Base-by-base conservation (phyloP, 1,140 invertebrate genomes). In the Drosophila mojavensis region DNA sequence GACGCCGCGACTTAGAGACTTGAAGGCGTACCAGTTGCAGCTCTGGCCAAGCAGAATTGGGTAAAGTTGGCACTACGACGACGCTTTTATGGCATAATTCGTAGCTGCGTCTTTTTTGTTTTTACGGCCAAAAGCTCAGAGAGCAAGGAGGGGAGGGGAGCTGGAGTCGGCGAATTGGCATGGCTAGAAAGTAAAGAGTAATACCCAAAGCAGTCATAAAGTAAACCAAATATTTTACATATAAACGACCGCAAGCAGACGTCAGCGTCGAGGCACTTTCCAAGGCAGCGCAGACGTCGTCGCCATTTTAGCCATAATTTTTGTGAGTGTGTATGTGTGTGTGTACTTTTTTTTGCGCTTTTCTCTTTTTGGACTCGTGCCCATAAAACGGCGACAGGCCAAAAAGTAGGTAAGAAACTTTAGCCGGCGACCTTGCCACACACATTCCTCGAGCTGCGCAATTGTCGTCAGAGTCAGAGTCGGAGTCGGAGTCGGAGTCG, bases 171-270 rank as follows among this genome's bases (percentile, higher is more conserved):
- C 48, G 79, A 88, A 86, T 86, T 86, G 82, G 83, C 83, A 88
- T 67, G 56, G 83, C 79, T 82, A 78, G 79, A 88, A 88, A 84
- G 84, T 89, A 84, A 89, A 81, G 80, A 89, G 84, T 89, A 89
- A 89, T 84, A 84, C 84, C 84, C 84, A 89, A 67, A 89, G 84
- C 84, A 89, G 84, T 83, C 84, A 81, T 89, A 89, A 89, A 89
- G 77, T 84, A 89, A 89, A 80, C 83, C 79, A 88, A 88, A 88
- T 88, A 88, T 89, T 88, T 88, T 88, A 88, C 83, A 89, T 88
- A 89, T 88, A 88, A 88, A 89, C 84, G 83, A 88, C 83, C 83
- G 73, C 83, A 86, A 86, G 76, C 79, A 80, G 83, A 88, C 79
- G 82, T 66, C 77, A 68, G 66, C 64, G 62, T 50, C 61, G 60